Conservation (phyloP, 2,888 invertebrate genomes). For the Cecidostiba fungosa region DNA sequence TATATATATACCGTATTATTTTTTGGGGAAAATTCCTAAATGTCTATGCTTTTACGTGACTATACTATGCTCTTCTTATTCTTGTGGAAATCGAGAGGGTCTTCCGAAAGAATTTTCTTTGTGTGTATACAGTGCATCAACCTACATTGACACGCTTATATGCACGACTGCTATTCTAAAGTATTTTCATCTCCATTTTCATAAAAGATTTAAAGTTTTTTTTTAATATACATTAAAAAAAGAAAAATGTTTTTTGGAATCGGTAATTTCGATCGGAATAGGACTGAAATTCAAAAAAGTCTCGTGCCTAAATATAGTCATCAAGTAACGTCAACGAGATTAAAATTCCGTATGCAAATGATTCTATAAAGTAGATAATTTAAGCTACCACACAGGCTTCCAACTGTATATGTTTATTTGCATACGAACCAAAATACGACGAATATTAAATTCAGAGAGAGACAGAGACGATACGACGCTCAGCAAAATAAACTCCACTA, state of each 20-base stretch:
- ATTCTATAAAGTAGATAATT: slow-evolving; percentile 9
- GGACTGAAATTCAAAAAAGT: background rate
- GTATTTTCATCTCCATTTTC: too few species aligned
- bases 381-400: slow-evolving; percentile 11
- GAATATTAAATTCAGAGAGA: slow-evolving; percentile 5
- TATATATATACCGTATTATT: background rate
- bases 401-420: background rate
- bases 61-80: background rate
- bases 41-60: background rate
- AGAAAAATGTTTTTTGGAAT: too few species aligned
- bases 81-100: background rate
- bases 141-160: background rate
- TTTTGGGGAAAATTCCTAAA: background rate
- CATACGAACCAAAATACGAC: slow-evolving; percentile 8
- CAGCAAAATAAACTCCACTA: background rate
- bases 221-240: too few species aligned
- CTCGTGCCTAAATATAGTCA: slow-evolving; percentile 13
- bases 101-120: background rate
- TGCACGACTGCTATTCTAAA: too few species aligned
- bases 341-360: slow-evolving; percentile 13
- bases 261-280: too few species aligned
- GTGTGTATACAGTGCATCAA: background rate
- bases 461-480: background rate
- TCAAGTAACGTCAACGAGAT: slow-evolving; percentile 8
- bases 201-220: too few species aligned